Evolutionary conservation across 2,797 vertebrate genomes (phyloP), one percentile per base, ranked within the genome.

Genomic region (Cynodonichthys magdalenae): DNA sequence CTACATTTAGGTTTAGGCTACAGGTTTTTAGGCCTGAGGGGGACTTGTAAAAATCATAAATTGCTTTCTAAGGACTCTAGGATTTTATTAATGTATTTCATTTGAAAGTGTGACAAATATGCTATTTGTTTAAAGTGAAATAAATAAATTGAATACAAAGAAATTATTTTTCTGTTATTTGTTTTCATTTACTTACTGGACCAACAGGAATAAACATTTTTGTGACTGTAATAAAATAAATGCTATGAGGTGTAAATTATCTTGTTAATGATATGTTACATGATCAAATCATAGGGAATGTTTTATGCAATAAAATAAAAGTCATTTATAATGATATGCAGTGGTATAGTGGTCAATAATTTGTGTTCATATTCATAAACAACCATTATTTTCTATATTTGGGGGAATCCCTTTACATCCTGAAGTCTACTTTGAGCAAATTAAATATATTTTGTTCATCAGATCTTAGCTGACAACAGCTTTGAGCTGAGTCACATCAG

Each of bases 401-500:
- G 8, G 47, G 49, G 55, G 18, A 53, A 45, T 57, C 42, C 29
- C 12, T 59, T 20, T 5, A 39, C 39, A 34, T 27, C n/a, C 29
- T n/a, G 4, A 27, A n/a, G 14, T 19, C 9, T 24, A 6, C 59
- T 52, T 45, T 17, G 11, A 53, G 34, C 34, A 57, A 70, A 76
- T 66, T 31, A 59, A 28, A 74, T 60, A 34, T 50, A 14, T 31
- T 31, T n/a, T 55, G 1, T 53, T 45, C 42, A 15, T 46, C 28
- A 46, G 42, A 57, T 65, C 51, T 61, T 46, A 11, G 19, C 39
- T 53, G 60, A 66, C 63, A 66, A 29, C 45, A 59, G 36, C 34
- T 51, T 28, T 52, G 60, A 60, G 19, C 45, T 51, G 49, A 42
- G 54, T 44, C 41, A 34, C 57, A 27, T 60, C 63, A 63, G 58